Evolutionary conservation across 2,113 vertebrate species (phyloP).

Genomic region (Neotragus moschatus): DNA sequence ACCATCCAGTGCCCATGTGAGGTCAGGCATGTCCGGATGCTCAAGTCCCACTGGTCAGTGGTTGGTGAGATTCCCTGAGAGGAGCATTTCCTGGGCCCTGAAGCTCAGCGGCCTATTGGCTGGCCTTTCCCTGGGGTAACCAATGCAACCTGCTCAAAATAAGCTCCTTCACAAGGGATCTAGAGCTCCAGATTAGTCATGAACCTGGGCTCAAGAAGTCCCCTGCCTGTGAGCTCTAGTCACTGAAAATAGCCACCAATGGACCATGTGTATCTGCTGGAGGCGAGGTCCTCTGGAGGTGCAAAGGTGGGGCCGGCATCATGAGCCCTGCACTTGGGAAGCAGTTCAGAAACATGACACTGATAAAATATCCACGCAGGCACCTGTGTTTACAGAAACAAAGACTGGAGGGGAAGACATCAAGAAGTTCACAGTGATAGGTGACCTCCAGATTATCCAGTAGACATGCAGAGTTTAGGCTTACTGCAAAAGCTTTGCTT

Average conservation of each 20-base stretch:
- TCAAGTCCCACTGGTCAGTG: not conserved
- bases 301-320: not conserved
- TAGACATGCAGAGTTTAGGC: not conserved
- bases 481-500: not conserved
- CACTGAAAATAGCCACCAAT: not conserved
- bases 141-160: not conserved
- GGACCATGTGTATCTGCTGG: not conserved
- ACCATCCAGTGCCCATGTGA: not conserved
- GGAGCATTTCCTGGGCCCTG: not conserved
- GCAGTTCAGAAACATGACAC: not conserved
- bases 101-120: not conserved
- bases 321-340: not conserved
- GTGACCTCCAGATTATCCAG: not conserved
- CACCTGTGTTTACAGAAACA: not conserved
- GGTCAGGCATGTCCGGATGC: rapidly evolving
- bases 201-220: rapidly evolving
- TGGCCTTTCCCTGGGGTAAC: not conserved
- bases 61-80: not conserved
- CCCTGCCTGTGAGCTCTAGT: not conserved
- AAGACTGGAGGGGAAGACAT: not conserved
- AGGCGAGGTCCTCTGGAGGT: not conserved
- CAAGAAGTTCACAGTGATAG: not conserved
- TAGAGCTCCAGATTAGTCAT: too few species aligned
- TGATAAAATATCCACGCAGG: not conserved
- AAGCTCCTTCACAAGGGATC: not conserved